Base-by-base conservation (phyloP, 1,140 invertebrate species). In the Drosophila novamexicana region DNA sequence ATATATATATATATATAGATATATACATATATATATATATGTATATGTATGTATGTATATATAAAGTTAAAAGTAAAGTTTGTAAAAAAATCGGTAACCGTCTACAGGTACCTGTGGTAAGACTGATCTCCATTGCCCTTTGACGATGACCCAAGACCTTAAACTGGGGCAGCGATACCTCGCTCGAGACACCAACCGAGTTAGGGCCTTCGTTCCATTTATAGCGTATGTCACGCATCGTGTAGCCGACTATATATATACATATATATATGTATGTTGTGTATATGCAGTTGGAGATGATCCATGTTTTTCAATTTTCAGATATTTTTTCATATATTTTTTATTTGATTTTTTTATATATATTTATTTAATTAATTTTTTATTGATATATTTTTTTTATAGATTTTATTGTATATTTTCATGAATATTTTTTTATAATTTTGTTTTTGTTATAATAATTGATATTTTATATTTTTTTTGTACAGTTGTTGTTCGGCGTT, bases 181-280 rank as follows among this genome's bases (percentile, higher is more conserved):
- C 97, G 93, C 96, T 96, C 92, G 97, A 97, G 76, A 98, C 96
- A 90, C 97, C 97, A 90, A 98, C 97, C 86, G 97, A 97, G 93
- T 96, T 96, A 92, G 96, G 96, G 74, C 97, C 97, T 93, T 97
- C 97, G 93, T 97, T 97, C 97, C 97, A 98, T 93, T 97, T 97
- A 95, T 98, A 98, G 88, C 96, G 95, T 94, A 98, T 98, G 95
- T 98, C 97, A 94, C 96, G 95, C 97, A 98, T 98, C 93, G 97
- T 98, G 95, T 98, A 98, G 94, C 97, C 97, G 95, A 98, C 97
- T 98, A 95, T 89, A 73, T 57, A 42, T 65, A 54, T 74, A 61
- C 32, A 61, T 79, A 58, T 64, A 12, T 61, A 18, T 66, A 66
- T 81, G 59, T 66, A 66, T 81, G 59, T 47, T 78, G 73, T 47